A percentile compares a stretch with the other conserved stretches of the same genome.
Conservation (phyloP, 1,140 invertebrate species). For the Bombyx mandarina region DNA sequence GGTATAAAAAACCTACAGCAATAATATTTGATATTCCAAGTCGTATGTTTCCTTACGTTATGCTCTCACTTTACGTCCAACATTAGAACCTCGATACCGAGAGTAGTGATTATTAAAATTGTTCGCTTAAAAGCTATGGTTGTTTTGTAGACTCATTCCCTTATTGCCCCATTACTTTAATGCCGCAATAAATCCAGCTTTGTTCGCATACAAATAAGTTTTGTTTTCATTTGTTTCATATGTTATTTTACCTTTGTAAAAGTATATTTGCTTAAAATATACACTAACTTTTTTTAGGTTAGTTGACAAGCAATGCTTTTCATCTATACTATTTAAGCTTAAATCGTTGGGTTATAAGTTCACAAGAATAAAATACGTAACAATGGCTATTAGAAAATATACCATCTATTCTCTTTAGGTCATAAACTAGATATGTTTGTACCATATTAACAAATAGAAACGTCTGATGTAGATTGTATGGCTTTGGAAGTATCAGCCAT, state of each 20-base stretch:
- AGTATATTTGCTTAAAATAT: too few relatives aligned
- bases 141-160: background rate
- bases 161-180: background rate
- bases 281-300: too few relatives aligned
- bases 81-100: conserved; percentile 20
- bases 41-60: conserved; percentile 14
- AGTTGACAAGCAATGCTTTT: too few relatives aligned
- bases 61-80: conserved; percentile 18
- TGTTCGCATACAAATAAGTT: background rate
- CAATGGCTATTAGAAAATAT: too few relatives aligned
- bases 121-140: conserved; percentile 8
- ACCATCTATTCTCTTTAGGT: too few relatives aligned
- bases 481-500: too few relatives aligned
- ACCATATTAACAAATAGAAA: too few relatives aligned
- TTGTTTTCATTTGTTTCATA: background rate
- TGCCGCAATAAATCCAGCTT: background rate
- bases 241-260: background rate
- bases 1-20: background rate
- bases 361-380: too few relatives aligned
- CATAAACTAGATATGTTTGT: too few relatives aligned
- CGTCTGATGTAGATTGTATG: too few relatives aligned
- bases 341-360: too few relatives aligned
- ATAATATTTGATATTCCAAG: background rate
- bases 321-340: too few relatives aligned
- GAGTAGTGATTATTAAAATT: conserved; percentile 20